Base-by-base conservation (phyloP, 2,797 vertebrate genomes). In the Acanthiza pusilla region DNA sequence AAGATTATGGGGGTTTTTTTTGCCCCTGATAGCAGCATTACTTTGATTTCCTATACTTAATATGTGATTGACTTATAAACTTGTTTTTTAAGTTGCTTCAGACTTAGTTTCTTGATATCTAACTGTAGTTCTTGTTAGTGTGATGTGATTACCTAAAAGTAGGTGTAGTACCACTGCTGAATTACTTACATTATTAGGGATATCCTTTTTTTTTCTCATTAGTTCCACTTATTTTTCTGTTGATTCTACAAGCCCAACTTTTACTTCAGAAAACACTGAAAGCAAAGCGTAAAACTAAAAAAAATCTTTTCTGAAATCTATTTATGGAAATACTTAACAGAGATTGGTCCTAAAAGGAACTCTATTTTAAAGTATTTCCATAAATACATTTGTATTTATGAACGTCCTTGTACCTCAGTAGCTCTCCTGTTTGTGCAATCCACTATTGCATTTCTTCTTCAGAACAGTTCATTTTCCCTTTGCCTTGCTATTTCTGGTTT, bases 1-100 rank as follows among this genome's bases (percentile, higher is more conserved):
- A 8, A 8, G 19, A 27, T 62, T 72, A 7, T 19, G 40, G 11
- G 16, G 2, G 0, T 36, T 0, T 19, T 77, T 63, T 74, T 51
- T 61, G 8, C 21, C 21, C 11, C 21, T 2, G 5, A 25, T 38
- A 55, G 27, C 30, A 72, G 22, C 34, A 40, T 81, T 87, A 47
- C 29, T 83, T 91, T 53, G 12, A 43, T 70, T 89, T 88, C 8
- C 62, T 7, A 11, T 50, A 43, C 7, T 92, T 93, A 17, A 29
- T 53, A 4, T 40, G 29, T 45, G 36, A 63, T 53, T 61, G 29
- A 45, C 7, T 36, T 29, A 50, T 55, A 36, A 62, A 38, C 7
- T 48, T 75, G 15, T 42, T 75, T 91, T 75, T 85, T 18, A 58
- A 9, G 16, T 67, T 79, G n/a, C 7, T 76, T 79, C 25, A 23